phyloP scores from a whole-genome alignment of 2,113 vertebrate genomes.

The Proteles cristata region DNA sequence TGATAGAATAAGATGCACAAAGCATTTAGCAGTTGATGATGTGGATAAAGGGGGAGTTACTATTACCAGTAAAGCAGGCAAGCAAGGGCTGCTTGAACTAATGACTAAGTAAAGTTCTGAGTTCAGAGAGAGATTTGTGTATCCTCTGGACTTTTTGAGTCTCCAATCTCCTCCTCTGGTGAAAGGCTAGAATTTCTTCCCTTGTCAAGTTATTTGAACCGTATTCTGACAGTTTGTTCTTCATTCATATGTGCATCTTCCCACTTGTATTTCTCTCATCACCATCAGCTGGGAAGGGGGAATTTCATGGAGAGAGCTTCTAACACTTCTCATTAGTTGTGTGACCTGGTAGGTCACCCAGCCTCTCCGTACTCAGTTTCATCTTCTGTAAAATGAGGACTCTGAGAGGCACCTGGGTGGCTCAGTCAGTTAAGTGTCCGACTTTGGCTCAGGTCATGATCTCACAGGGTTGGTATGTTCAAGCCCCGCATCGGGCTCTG shows the following conservation, averaged over 20 bases:
- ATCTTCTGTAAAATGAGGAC: background rate
- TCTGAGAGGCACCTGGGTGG: background rate
- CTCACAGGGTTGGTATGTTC: no score
- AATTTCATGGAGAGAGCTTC: background rate
- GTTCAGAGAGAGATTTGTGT: background rate
- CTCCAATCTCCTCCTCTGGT: background rate
- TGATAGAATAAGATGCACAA: background rate
- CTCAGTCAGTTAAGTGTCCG: no score
- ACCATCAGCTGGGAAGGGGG: background rate
- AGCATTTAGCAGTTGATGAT: background rate
- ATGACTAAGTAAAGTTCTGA: background rate
- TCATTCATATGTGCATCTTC: background rate
- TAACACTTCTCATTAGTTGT: background rate
- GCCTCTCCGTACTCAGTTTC: background rate
- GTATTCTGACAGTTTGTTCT: background rate
- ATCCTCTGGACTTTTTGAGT: background rate
- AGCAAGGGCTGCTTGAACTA: background rate
- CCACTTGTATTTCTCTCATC: background rate
- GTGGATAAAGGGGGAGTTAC: background rate
- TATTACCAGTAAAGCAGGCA: background rate
- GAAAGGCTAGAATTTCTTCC: constrained; percentile 5
- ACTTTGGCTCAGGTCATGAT: no score
- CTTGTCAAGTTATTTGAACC: background rate
- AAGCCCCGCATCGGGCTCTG: no score
- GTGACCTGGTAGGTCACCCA: background rate